A percentile compares a stretch with the other conserved stretches of the same genome.
These are phyloP conservation scores for Diarsia rubi DNA, from an alignment of 2,888 invertebrate genomes.

Conservation along the genomic window DNA sequence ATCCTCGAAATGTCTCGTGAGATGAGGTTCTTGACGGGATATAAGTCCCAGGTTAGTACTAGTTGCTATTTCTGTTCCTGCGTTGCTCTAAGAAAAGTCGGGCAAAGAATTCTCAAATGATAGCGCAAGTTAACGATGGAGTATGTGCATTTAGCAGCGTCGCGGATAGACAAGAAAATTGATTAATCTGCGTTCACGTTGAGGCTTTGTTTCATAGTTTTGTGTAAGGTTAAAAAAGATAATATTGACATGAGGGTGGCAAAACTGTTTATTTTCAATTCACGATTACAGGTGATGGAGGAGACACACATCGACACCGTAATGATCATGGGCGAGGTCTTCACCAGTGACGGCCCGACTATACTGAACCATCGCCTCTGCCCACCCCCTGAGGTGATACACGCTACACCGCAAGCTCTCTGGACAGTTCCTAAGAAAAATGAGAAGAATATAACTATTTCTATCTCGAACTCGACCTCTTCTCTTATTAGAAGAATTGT, in stretches of 20 bases:
- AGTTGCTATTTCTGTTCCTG: background rate
- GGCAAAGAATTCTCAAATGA: background rate
- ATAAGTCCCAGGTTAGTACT: slow-evolving; percentile 96
- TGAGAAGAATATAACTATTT: no score
- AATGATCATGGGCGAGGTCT: slow-evolving; percentile 99
- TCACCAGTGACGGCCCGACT: slow-evolving; percentile 94
- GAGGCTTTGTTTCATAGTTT: background rate
- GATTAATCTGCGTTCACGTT: background rate
- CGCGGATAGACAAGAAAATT: no score
- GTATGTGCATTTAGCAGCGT: background rate
- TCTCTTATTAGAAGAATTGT: no score
- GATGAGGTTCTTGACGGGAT: slow-evolving; percentile 99
- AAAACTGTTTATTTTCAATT: background rate
- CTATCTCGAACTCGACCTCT: no score
- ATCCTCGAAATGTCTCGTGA: slow-evolving; percentile 95
- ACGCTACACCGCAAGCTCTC: slow-evolving; percentile 99
- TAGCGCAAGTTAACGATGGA: background rate
- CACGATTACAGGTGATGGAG: slow-evolving; percentile 93
- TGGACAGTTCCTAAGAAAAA: slow-evolving; percentile 95
- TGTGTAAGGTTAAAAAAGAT: background rate
- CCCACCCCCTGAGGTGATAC: slow-evolving; percentile 99
- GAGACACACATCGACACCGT: slow-evolving; percentile 99
- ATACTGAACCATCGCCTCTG: slow-evolving; percentile 98
- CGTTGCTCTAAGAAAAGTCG: background rate
- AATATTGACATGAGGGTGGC: background rate